Evolutionary conservation across 2,797 vertebrate genomes (phyloP).

Genomic region (Neosalanx taihuensis): DNA sequence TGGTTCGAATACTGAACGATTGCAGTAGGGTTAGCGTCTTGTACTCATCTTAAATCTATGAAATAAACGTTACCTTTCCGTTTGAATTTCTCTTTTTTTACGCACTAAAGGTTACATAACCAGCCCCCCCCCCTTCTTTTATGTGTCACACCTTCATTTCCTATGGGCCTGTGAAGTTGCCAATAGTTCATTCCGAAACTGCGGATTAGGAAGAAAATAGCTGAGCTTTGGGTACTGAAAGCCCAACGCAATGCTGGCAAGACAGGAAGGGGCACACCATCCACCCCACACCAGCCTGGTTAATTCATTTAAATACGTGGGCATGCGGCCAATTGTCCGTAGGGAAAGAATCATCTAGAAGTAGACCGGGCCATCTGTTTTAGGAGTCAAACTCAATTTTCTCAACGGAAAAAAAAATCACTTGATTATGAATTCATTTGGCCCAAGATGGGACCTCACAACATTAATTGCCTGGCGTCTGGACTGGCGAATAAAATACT

Average conservation of each 20-base stretch:
- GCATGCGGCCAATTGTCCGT: background rate
- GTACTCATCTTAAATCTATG: background rate
- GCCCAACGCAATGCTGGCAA: background rate
- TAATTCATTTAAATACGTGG: background rate
- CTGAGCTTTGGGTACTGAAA: background rate
- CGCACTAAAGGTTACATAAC: background rate
- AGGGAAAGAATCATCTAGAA: background rate
- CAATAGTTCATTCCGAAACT: constrained; percentile 31
- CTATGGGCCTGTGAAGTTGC: constrained; percentile 29
- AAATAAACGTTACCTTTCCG: background rate
- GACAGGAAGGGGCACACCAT: background rate
- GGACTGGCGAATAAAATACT: background rate
- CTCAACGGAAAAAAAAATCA: background rate
- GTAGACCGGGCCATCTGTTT: background rate
- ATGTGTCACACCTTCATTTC: constrained; percentile 32
- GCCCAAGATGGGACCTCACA: background rate
- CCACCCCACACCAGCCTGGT: background rate
- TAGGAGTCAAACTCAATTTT: background rate
- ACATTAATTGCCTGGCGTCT: too few species aligned
- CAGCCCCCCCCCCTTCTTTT: constrained; percentile 24
- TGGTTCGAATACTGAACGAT: background rate
- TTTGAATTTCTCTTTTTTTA: background rate
- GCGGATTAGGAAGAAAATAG: constrained; percentile 15
- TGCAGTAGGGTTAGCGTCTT: background rate
- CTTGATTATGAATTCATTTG: constrained; percentile 1